phyloP scores from a whole-genome alignment of 2,113 vertebrate genomes.

The Pitta sordida region DNA sequence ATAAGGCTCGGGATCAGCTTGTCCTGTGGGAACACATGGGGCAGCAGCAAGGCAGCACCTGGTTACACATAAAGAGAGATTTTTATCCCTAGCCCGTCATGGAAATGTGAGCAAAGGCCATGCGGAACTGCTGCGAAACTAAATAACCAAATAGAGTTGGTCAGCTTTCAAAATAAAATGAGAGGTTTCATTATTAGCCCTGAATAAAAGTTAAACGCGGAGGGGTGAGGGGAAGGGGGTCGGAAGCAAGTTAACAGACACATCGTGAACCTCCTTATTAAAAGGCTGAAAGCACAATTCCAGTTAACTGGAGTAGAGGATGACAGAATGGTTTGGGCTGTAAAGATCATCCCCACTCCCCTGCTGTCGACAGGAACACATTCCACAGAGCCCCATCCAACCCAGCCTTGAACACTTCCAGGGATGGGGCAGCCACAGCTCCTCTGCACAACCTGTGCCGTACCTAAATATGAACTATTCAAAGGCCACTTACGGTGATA shows the following conservation, averaged over 20 bases:
- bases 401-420: no score
- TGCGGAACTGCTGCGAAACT: not conserved
- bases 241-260: not conserved
- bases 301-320: not conserved
- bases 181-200: not conserved
- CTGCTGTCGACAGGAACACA: not conserved
- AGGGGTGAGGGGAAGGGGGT: not conserved
- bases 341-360: not conserved
- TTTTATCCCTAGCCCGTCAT: not conserved
- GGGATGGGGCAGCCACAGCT: not conserved
- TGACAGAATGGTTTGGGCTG: not conserved
- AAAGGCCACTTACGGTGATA: not conserved
- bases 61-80: rapidly evolving
- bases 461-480: not conserved
- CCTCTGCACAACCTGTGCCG: not conserved
- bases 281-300: not conserved
- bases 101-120: not conserved
- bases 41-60: not conserved
- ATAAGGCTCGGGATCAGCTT: not conserved
- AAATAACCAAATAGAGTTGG: not conserved
- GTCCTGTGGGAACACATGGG: not conserved
- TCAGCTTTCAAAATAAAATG: not conserved
- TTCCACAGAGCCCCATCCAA: not conserved
- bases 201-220: not conserved
- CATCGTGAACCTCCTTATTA: not conserved